Base-by-base conservation (phyloP, 2,888 invertebrate genomes). In the Erebia epiphron region DNA sequence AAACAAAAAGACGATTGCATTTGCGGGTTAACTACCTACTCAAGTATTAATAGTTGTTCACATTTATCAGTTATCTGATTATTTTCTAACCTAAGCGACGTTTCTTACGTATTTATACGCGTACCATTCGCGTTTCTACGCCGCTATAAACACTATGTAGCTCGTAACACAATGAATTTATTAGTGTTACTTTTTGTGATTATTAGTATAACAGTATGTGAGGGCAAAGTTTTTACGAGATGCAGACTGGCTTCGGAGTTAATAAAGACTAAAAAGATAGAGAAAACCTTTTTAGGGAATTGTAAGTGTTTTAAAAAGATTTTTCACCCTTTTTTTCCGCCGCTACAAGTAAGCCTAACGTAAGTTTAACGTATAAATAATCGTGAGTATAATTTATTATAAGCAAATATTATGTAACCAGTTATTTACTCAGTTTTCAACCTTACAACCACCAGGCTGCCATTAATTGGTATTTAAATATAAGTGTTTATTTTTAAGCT, bases 201-300 rank as follows among this genome's bases (percentile, higher is more conserved):
- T 35, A 60, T 71, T 14, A 58, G 68, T 71, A 49, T 72, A 13
- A 35, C 65, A 16, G 61, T 18, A 11, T 18, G 68, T 75, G 81
- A 83, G 4, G 65, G 82, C 13, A 83, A 79, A 69, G 75, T 50
- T 9, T 89, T 86, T 41, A 83, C 85, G 7, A 81, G 90, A 79
- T 90, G 89, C 61, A 75, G 79, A 21, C 68, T 89, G 3, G 79
- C 87, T 0, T 75, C 63, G 0, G 81, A 83, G 49, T 71, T 90
- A 68, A 7, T 80, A 56, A 84, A 78, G 63, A 81, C 78, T 0
- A 79, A 77, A 43, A 46, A 74, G 14, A 79, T 88, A 4, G 75
- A 81, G 3, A 88, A 83, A 68, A 83, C 84, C 0, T 89, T 84
- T 74, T 79, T 89, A 70, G 83, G 89, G 2, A 84, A 78, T 60